Evolutionary conservation across 2,113 vertebrate species (phyloP), one percentile per base, ranked within the genome.

Genomic region (Hippolais icterina): DNA sequence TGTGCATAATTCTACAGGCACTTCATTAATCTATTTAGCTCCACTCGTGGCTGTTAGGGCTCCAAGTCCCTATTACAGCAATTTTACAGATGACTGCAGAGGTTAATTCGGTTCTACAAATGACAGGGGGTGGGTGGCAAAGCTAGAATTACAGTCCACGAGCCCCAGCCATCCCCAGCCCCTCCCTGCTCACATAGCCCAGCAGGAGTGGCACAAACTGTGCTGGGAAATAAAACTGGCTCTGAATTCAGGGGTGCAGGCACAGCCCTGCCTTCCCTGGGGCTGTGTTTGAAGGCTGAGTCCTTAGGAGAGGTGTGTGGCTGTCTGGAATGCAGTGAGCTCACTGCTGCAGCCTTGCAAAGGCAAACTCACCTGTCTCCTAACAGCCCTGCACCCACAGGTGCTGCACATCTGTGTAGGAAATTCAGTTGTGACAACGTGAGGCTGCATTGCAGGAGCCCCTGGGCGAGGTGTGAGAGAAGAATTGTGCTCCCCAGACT

Each of bases 21-120:
- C 53, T 82, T 94, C 53, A 82, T 94, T 95, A 92, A 81, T 96
- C 49, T 94, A 14, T 93, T 96, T 94, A 86, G 64, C 69, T 84
- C 76, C 71, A 8, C 76, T 95, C 93, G 78, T 84, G 83, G 83
- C 64, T 93, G 37, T 83, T 81, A 74, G 89, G 68, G 65, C 46
- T 81, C 64, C 84, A 44, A 89, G 52, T 64, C 52, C 65, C 77
- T 87, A 82, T 87, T 82, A 94, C 0, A 87, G 64, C 77, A 92
- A 96, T 94, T 97, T 95, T 94, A 92, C 88, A 96, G 93, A 84
- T 82, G 83, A 95, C 49, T 94, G 93, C 88, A 92, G 88, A 94
- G 83, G 95, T 96, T 95, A 96, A 96, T 93, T 95, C 78, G 78
- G 80, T 92, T 94, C 76, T 53, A 53, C 60, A 92, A 96, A 61